Evolutionary conservation across 2,797 vertebrate species (phyloP).

Genomic region (Pelodytes ibericus): DNA sequence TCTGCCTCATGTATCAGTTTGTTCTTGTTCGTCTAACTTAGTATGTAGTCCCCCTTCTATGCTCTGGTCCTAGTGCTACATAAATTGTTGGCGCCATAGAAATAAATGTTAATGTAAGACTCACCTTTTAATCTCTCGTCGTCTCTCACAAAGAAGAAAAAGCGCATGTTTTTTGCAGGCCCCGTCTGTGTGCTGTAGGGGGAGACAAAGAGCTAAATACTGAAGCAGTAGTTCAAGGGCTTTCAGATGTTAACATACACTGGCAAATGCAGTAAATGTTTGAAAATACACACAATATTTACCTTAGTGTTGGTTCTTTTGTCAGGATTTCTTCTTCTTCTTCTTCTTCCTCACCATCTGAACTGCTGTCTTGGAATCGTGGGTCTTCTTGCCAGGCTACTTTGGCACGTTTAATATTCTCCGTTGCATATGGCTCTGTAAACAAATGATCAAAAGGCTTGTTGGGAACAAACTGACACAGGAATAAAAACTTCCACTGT

Average conservation of each 20-base stretch:
- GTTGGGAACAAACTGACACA: no score
- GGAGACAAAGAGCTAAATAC: conserved; percentile 35
- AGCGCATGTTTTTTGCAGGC: conserved; percentile 60
- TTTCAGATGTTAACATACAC: background rate
- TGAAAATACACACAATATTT: background rate
- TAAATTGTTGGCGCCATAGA: no score
- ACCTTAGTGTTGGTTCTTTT: conserved; percentile 57
- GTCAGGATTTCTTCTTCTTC: conserved; percentile 57
- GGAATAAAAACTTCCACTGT: no score
- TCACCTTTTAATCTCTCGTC: conserved; percentile 84
- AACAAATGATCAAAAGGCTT: no score
- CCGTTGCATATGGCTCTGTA: conserved; percentile 76
- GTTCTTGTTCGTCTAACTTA: no score
- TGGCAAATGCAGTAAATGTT: conserved; percentile 42
- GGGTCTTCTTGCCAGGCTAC: conserved; percentile 81
- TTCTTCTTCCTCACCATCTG: conserved; percentile 77
- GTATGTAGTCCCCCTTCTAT: no score
- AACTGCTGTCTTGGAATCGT: conserved; percentile 88
- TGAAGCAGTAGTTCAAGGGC: background rate
- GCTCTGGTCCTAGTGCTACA: no score
- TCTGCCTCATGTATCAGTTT: no score
- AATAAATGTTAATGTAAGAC: no score
- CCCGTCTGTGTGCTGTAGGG: conserved; percentile 67
- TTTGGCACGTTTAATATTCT: conserved; percentile 74
- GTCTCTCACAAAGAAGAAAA: conserved; percentile 84